Conservation (phyloP, 1,140 invertebrate genomes). For the Sitodiplosis mosellana region DNA sequence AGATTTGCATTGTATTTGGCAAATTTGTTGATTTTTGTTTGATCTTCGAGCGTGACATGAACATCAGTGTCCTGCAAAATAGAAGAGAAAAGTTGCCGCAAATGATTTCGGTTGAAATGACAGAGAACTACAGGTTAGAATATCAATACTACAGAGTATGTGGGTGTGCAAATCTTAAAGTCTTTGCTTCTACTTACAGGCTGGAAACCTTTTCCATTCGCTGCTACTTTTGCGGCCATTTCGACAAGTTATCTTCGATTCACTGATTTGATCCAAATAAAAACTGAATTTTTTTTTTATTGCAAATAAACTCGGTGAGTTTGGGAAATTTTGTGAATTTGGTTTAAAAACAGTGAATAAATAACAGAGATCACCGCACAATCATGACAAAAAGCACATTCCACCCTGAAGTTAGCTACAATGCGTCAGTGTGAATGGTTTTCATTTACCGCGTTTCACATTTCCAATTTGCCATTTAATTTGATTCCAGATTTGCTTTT, state of each 20-base stretch:
- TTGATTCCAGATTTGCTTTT: neutral
- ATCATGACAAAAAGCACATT: neutral
- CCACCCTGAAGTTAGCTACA: neutral
- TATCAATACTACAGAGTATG: neutral
- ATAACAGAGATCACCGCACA: neutral
- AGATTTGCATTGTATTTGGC: slow-evolving; percentile 80
- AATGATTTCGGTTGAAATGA: neutral
- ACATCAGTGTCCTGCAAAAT: slow-evolving; percentile 65
- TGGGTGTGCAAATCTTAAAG: neutral
- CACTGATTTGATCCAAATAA: neutral
- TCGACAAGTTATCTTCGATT: neutral
- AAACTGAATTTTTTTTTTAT: neutral
- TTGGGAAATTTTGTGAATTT: neutral
- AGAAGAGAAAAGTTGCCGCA: neutral
- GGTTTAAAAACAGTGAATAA: neutral
- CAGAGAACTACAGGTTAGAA: neutral
- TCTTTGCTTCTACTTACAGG: neutral
- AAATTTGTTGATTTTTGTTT: slow-evolving; percentile 95
- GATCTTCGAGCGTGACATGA: slow-evolving; percentile 89
- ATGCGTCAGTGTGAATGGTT: neutral
- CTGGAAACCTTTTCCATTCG: slow-evolving; percentile 3
- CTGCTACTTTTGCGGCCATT: slow-evolving; percentile 2
- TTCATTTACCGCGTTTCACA: neutral
- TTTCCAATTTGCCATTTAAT: neutral
- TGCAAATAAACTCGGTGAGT: neutral